phyloP scores from a whole-genome alignment of 1,140 invertebrate genomes.

The Drosophila murphyi region DNA sequence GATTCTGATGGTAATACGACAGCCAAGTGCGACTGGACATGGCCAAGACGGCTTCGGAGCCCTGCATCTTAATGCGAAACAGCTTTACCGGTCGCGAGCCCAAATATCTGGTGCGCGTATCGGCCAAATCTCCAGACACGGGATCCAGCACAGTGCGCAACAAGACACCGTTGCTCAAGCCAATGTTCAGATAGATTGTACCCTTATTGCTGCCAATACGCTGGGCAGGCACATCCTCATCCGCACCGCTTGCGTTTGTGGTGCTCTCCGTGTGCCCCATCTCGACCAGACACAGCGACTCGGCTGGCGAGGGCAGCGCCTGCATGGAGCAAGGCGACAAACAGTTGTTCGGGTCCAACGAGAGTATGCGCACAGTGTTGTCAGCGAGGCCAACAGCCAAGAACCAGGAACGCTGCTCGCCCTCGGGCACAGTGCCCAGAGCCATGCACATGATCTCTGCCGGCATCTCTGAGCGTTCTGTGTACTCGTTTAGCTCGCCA shows the following conservation, averaged over 20 bases:
- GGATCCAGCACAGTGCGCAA: slow-evolving; percentile 98
- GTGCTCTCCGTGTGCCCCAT: slow-evolving; percentile 87
- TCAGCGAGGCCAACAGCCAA: slow-evolving; percentile 98
- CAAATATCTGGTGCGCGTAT: slow-evolving; percentile 97
- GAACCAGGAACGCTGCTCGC: slow-evolving; percentile 98
- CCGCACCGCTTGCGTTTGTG: slow-evolving; percentile 80
- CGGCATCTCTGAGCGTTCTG: slow-evolving; percentile 97
- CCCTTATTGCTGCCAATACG: slow-evolving; percentile 85
- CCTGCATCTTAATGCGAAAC: slow-evolving; percentile 97
- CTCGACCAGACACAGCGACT: slow-evolving; percentile 98
- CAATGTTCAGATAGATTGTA: slow-evolving; percentile 98
- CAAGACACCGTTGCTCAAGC: slow-evolving; percentile 98
- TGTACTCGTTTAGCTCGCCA: slow-evolving; percentile 99
- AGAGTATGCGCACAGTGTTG: slow-evolving; percentile 98
- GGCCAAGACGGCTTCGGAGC: slow-evolving; percentile 97
- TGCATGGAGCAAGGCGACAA: slow-evolving; percentile 97
- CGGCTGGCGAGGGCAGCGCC: slow-evolving; percentile 97
- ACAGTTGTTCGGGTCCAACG: slow-evolving; percentile 97
- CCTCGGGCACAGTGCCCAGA: slow-evolving; percentile 96
- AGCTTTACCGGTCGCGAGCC: slow-evolving; percentile 98
- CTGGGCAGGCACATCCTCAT: slow-evolving; percentile 82
- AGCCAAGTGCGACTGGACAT: slow-evolving; percentile 99
- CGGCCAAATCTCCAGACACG: slow-evolving; percentile 98
- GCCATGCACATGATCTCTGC: slow-evolving; percentile 99
- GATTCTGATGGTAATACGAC: slow-evolving; percentile 99